Base-by-base conservation (phyloP, 2,888 invertebrate species). In the Drosophila testacea region DNA sequence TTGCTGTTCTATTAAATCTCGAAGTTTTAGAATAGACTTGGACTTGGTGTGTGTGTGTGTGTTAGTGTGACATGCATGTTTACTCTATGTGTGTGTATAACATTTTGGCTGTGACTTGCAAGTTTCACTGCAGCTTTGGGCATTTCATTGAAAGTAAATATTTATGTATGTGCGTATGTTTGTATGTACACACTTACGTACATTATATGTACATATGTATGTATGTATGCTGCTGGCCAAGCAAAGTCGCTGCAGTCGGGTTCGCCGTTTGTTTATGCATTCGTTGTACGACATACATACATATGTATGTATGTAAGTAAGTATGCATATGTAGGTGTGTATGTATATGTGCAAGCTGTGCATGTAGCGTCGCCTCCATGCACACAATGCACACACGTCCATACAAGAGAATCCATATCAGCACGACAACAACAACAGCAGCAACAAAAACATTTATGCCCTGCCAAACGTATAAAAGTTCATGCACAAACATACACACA, bases 381-480 rank as follows among this genome's bases (percentile, higher is more conserved):
- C 72, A 65, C 65, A 73, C 59, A 69, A 72, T 72, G 63, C 63
- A 64, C 48, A 61, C 41, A 66, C 66, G 48, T 44, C 52, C 67
- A 48, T 60, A 59, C 63, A 56, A 59, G 83, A 75, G 84, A 86
- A 81, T 84, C 87, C 84, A 84, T 83, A 83, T 88, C 88, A 84
- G 84, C 83, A 74, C 71, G 57, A 64, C 65, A 62, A 62, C 48
- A 48, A 22, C 62, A 55, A 16, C 48, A 48, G 22, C 62, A 55
- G 64, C 69, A 75, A 65, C 60, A 74, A 69, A 51, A 72, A 77
- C 71, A 79, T 71, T 69, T 68, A 73, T 73, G 76, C 83, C 75
- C 79, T 74, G 72, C 61, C 79, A 82, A 79, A 67, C 74, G 76
- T 77, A 79, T 73, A 73, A 79, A 79, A 82, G 74, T 83, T 78